Evolutionary conservation across 2,113 vertebrate species (phyloP).

Genomic region (Trinectes maculatus): DNA sequence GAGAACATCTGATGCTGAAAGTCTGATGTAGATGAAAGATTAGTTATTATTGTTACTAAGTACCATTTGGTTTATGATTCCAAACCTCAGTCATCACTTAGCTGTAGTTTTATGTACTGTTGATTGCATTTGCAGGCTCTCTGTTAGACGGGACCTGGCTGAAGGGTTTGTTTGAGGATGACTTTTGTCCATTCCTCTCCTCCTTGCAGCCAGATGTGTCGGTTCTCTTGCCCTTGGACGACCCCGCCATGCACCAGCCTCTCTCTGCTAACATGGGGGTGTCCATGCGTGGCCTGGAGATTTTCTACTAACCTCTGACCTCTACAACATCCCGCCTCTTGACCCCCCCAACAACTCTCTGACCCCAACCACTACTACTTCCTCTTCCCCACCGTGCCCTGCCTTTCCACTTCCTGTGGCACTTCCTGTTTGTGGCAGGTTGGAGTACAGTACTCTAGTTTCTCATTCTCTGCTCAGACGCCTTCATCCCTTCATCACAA

Average conservation of each 20-base stretch:
- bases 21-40: conserved; percentile 25
- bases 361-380: conserved; percentile 68
- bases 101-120: conserved; percentile 24
- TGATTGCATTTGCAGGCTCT: conserved; percentile 24
- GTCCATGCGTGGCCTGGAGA: conserved; percentile 85
- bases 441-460: conserved; percentile 71
- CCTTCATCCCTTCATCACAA: conserved; percentile 61
- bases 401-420: conserved; percentile 77
- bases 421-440: conserved; percentile 83
- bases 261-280: conserved; percentile 86
- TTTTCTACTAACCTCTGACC: conserved; percentile 85
- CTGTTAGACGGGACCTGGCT: conserved; percentile 30
- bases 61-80: conserved; percentile 32
- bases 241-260: conserved; percentile 84
- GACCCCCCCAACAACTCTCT: conserved; percentile 69
- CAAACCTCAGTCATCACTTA: conserved; percentile 12
- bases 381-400: conserved; percentile 69
- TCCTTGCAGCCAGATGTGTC: conserved; percentile 85
- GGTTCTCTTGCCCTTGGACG: conserved; percentile 85
- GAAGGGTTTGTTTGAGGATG: conserved; percentile 64
- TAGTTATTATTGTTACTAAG: conserved; percentile 24
- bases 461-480: conserved; percentile 66
- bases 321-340: conserved; percentile 74
- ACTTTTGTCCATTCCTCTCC: conserved; percentile 79
- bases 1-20: conserved; percentile 30